Evolutionary conservation across 1,140 invertebrate genomes (phyloP), one percentile per base, ranked within the genome.

Genomic region (Drosophila jambulina): DNA sequence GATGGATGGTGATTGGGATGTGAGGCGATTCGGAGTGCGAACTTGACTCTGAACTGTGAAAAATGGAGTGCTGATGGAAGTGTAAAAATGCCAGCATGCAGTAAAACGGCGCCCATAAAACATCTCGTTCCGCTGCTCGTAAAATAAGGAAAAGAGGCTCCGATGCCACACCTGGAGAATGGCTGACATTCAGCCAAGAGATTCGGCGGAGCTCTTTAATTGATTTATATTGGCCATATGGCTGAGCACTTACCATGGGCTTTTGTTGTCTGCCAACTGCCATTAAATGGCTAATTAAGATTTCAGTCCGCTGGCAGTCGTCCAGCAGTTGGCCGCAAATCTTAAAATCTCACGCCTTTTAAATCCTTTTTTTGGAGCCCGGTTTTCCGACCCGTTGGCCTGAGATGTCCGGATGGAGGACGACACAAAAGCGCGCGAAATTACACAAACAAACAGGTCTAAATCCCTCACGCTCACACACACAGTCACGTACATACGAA

Each of bases 351-450:
- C 53, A 82, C 53, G 60, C 65, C 78, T 61, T 64, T 53, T n/a
- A 76, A 85, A 63, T 78, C 75, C 68, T 51, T 63, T 62, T 59
- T 65, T 43, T 54, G 32, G 58, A 29, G 34, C 42, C 45, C 48
- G 38, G 51, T 29, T 49, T 57, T 75, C 34, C 79, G 77, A 65
- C 38, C 59, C 63, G 49, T 34, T 43, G 49, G 54, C 17, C 51
- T 69, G 61, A 65, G 62, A 43, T 70, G 51, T 43, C 69, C 63
- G 51, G 63, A 67, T 64, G 63, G 23, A 71, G 70, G 76, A 67
- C 80, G 65, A 80, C 80, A 87, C 80, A 87, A 87, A 87, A 87
- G 83, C 83, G 83, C 83, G 83, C 83, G 83, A 87, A 87, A 78
- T 84, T 53, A 65, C 83, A 87, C 67, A 83, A 70, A 64, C 80